Evolutionary conservation across 2,113 vertebrate species (phyloP).

Genomic region (Acrocephalus kingi): DNA sequence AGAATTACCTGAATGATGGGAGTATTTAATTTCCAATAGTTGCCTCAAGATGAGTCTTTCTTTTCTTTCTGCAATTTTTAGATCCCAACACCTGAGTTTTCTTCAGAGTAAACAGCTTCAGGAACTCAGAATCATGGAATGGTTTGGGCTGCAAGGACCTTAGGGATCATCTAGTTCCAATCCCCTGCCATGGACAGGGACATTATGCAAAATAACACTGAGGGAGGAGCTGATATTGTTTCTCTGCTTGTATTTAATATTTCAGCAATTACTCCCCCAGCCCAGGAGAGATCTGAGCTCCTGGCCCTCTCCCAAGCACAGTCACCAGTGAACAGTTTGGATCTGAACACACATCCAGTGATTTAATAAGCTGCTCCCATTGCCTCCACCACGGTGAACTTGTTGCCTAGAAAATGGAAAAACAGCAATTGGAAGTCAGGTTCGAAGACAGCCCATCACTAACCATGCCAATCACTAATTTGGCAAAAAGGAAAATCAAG

Average conservation of each 20-base stretch:
- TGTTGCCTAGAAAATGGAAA: neutral
- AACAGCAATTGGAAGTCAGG: neutral
- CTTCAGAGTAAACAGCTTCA: neutral
- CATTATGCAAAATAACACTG: neutral
- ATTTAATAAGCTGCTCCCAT: neutral
- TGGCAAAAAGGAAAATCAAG: neutral
- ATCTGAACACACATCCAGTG: neutral
- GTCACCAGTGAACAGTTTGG: neutral
- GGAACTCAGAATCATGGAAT: neutral
- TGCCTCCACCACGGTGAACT: neutral
- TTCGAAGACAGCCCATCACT: neutral
- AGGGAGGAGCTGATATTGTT: neutral
- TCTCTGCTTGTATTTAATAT: neutral
- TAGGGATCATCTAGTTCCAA: too few species aligned
- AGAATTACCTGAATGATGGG: neutral
- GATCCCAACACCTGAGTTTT: neutral
- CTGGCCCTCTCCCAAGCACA: neutral
- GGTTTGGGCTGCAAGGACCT: neutral
- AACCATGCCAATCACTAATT: neutral
- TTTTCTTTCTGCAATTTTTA: neutral
- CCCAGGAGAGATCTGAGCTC: neutral
- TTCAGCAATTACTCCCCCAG: neutral
- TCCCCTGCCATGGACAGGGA: neutral
- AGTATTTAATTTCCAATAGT: neutral
- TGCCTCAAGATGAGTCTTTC: neutral